Evolutionary conservation across 2,888 invertebrate genomes (phyloP), one percentile per base, ranked within the genome.

Genomic region (Cataglyphis cursor): DNA sequence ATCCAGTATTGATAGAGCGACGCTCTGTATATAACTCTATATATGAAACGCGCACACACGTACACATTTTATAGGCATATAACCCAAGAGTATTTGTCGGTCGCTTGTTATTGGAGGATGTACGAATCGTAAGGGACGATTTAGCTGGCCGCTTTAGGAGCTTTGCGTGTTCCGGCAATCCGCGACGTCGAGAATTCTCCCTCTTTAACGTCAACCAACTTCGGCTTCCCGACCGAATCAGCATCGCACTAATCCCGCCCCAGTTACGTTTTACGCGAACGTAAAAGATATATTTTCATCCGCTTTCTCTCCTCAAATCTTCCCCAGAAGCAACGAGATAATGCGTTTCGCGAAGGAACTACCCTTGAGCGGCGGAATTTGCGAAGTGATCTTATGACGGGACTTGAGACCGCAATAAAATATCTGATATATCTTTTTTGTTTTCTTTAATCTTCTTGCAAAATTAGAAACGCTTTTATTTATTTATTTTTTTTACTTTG

Each of bases 261-360:
- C 48, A 24, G 24, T 35, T 64, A 15, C 85, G 68, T 82, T 85
- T 88, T 82, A 83, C 38, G 70, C 28, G 68, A 64, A 76, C 12
- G 18, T 9, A 21, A 9, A 9, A 72, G 64, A 62, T 31, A 59
- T 44, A 81, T 41, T 51, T 62, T 44, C 24, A 9, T 48, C 48
- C 48, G 51, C 18, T n/a, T n/a, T 51, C 51, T 51, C 51, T 15
- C n/a, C 74, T 12, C 18, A 6, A 6, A 31, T n/a, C 10, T 64
- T 5, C n/a, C 35, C 51, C 21, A 12, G 38, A 51, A 24, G 38
- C n/a, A 38, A 54, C 68, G 41, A 76, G 65, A 78, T 66, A 82
- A 66, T 65, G 62, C 28, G 5, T 8, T 62, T 73, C 35, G 68
- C 59, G 72, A 18, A 21, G 28, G 35, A 18, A 59, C 31, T 44